phyloP scores from a whole-genome alignment of 2,113 vertebrate genomes.

The Cathartes aura region DNA sequence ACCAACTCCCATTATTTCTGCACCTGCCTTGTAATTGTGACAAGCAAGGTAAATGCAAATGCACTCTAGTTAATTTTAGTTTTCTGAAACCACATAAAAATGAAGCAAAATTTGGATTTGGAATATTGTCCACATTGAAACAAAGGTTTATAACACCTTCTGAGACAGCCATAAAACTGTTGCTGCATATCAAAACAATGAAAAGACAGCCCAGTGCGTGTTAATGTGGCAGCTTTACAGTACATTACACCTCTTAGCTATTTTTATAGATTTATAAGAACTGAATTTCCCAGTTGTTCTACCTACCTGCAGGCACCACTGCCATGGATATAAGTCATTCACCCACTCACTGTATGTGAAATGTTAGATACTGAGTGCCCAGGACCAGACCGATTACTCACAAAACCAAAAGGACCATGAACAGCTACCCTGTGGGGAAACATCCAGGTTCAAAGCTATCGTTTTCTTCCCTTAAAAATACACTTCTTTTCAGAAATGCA shows the following conservation, averaged over 20 bases:
- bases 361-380: background rate
- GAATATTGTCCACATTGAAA: background rate
- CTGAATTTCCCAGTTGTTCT: constrained; percentile 11
- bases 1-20: background rate
- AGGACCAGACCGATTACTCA: background rate
- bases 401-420: background rate
- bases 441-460: background rate
- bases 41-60: constrained; percentile 30
- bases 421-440: background rate
- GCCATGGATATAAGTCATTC: background rate
- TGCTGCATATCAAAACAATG: constrained; percentile 48
- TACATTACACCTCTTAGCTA: background rate
- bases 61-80: background rate
- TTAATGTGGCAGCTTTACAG: constrained; percentile 11
- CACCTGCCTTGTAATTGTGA: constrained; percentile 38
- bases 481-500: constrained; percentile 6
- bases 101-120: constrained; percentile 27
- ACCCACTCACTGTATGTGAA: background rate
- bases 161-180: constrained; percentile 3
- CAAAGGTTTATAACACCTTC: constrained; percentile 6
- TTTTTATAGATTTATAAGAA: constrained; percentile 31
- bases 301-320: background rate
- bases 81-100: constrained; percentile 58
- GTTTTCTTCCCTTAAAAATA: constrained; percentile 5
- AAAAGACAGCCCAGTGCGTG: background rate